A percentile compares a stretch with the other conserved stretches of the same genome.
phyloP scores from a whole-genome alignment of 2,797 vertebrate genomes.

The Phylloscopus collybita region DNA sequence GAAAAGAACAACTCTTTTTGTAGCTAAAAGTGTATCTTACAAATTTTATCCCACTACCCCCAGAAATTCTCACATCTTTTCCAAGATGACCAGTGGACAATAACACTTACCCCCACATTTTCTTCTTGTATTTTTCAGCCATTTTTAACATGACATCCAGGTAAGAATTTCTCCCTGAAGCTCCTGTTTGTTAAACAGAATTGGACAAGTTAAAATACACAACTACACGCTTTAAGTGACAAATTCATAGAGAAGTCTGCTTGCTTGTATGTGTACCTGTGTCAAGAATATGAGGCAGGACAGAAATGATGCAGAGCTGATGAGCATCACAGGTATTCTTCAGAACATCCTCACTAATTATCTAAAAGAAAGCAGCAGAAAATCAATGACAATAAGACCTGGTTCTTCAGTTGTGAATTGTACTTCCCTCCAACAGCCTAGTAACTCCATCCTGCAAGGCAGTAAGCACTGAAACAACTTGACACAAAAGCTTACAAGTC shows the following conservation, averaged over 20 bases:
- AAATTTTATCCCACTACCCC: background rate
- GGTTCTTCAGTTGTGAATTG: background rate
- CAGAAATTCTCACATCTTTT: background rate
- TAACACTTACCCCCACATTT: slow-evolving; percentile 94
- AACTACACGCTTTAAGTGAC: background rate
- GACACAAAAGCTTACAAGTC: background rate
- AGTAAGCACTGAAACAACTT: background rate
- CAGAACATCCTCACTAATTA: slow-evolving; percentile 84
- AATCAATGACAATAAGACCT: background rate
- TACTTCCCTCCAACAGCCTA: background rate
- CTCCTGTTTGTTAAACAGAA: slow-evolving; percentile 79
- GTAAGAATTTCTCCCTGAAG: slow-evolving; percentile 90
- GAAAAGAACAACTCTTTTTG: background rate
- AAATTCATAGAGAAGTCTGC: background rate
- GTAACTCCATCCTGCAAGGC: background rate
- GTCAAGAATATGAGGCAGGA: slow-evolving; percentile 95
- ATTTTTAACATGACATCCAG: slow-evolving; percentile 91
- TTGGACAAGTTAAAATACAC: background rate
- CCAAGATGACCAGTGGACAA: background rate
- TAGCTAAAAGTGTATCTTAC: background rate
- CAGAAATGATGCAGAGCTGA: slow-evolving; percentile 91
- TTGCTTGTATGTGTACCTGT: slow-evolving; percentile 81
- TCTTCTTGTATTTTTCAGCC: slow-evolving; percentile 98
- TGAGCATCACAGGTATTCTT: slow-evolving; percentile 92
- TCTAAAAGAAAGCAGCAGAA: slow-evolving; percentile 73